These are phyloP conservation scores for Erebia aethiops DNA, from an alignment of 2,888 invertebrate genomes.

Conservation along the genomic window DNA sequence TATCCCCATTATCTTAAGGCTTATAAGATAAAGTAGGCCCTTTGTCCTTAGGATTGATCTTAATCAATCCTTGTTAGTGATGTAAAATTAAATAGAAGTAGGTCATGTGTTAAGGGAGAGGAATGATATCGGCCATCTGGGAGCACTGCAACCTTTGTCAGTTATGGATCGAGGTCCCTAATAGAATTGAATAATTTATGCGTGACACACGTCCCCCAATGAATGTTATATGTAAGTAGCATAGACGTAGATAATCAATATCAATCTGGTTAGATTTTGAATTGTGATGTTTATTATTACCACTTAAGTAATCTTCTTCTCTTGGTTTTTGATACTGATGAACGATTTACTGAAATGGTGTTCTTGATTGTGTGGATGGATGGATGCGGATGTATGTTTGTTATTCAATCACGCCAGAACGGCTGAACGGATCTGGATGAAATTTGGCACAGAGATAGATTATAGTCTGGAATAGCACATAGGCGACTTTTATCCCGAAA, in stretches of 20 bases:
- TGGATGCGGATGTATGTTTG: too few relatives aligned
- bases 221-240: neutral
- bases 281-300: neutral
- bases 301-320: neutral
- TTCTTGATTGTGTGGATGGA: too few relatives aligned
- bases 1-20: too few relatives aligned
- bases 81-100: slow-evolving; percentile 37
- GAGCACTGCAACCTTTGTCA: slow-evolving; percentile 42
- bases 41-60: too few relatives aligned
- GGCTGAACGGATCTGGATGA: too few relatives aligned
- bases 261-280: neutral
- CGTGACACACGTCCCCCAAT: slow-evolving; percentile 41
- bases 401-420: too few relatives aligned
- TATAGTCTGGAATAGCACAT: too few relatives aligned
- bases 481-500: too few relatives aligned
- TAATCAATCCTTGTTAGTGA: neutral
- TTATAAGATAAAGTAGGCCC: too few relatives aligned
- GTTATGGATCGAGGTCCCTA: slow-evolving; percentile 51
- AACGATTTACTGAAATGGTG: neutral
- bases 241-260: slow-evolving; percentile 1
- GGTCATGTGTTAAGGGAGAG: slow-evolving; percentile 76
- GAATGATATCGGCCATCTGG: slow-evolving; percentile 68
- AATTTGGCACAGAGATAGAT: too few relatives aligned
- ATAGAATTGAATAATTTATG: slow-evolving; percentile 68
- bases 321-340: neutral